These are phyloP conservation scores for Grapholita molesta DNA, from an alignment of 1,140 invertebrate species.

Conservation along the genomic window DNA sequence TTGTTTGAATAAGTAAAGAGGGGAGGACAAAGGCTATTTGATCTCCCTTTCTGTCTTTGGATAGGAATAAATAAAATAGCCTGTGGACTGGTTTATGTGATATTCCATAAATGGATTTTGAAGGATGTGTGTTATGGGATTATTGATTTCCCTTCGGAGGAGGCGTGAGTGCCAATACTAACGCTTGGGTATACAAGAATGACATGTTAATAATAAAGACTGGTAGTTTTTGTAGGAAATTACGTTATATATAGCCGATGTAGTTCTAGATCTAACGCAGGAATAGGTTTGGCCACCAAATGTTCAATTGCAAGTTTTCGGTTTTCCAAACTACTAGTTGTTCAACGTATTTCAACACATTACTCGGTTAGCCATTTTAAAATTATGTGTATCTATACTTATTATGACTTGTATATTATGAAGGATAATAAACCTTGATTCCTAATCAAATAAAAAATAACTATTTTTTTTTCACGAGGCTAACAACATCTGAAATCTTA, in stretches of 20 bases:
- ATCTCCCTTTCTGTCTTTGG: slow-evolving; percentile 58
- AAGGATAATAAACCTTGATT: too few species aligned
- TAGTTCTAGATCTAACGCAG: too few species aligned
- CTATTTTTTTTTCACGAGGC: too few species aligned
- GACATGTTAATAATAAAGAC: not conserved
- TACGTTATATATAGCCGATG: not conserved
- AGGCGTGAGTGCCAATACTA: slow-evolving; percentile 32
- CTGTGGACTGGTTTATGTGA: slow-evolving; percentile 60
- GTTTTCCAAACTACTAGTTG: too few species aligned
- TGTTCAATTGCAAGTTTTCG: too few species aligned
- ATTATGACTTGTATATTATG: too few species aligned
- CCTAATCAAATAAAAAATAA: too few species aligned
- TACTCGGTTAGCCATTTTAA: too few species aligned
- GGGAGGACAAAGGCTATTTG: slow-evolving; percentile 74
- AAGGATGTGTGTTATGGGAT: slow-evolving; percentile 49
- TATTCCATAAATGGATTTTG: slow-evolving; percentile 67
- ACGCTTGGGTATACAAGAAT: slow-evolving; percentile 3
- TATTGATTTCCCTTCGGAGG: slow-evolving; percentile 48
- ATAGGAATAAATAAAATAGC: slow-evolving; percentile 64
- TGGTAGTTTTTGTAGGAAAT: not conserved
- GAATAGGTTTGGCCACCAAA: too few species aligned
- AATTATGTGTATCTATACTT: too few species aligned
- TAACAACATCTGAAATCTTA: too few species aligned
- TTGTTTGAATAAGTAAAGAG: slow-evolving; percentile 77
- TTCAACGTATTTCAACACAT: too few species aligned